Percentiles rank a stretch among this genome's conserved stretches.
Conservation (phyloP, 2,113 vertebrate genomes). For the Petaurus breviceps region DNA sequence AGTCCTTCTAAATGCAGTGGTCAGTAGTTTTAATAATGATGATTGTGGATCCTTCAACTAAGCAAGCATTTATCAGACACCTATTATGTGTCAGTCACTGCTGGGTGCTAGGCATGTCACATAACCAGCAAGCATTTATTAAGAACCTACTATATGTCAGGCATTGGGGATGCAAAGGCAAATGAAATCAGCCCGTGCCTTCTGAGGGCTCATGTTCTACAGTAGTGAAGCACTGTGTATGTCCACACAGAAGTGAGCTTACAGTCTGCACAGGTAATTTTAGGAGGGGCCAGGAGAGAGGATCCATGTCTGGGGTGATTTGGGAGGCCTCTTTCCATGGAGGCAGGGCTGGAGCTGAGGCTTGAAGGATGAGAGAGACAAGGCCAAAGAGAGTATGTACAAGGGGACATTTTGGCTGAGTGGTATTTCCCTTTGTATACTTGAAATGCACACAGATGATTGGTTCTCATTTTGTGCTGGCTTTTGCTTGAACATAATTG, state of each 20-base stretch:
- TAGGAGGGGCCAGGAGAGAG: not conserved
- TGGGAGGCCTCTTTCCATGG: too few relatives aligned
- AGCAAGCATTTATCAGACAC: not conserved
- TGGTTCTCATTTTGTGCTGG: not conserved
- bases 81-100: not conserved
- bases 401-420: too few relatives aligned
- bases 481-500: slow-evolving; percentile 10
- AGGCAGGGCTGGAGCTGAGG: too few relatives aligned
- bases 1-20: not conserved
- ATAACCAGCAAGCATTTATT: not conserved
- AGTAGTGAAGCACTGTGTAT: not conserved
- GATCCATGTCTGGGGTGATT: too few relatives aligned
- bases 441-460: too few relatives aligned
- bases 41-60: not conserved
- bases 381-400: too few relatives aligned
- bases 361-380: too few relatives aligned
- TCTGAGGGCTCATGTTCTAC: not conserved
- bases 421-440: too few relatives aligned
- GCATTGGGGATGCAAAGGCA: not conserved
- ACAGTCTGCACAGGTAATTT: not conserved
- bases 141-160: not conserved
- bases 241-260: not conserved
- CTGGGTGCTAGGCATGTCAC: not conserved
- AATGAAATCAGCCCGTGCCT: not conserved
- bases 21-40: not conserved